Evolutionary conservation across 2,797 vertebrate genomes (phyloP), one percentile per base, ranked within the genome.

Genomic region (Brachyrhaphis roseni): DNA sequence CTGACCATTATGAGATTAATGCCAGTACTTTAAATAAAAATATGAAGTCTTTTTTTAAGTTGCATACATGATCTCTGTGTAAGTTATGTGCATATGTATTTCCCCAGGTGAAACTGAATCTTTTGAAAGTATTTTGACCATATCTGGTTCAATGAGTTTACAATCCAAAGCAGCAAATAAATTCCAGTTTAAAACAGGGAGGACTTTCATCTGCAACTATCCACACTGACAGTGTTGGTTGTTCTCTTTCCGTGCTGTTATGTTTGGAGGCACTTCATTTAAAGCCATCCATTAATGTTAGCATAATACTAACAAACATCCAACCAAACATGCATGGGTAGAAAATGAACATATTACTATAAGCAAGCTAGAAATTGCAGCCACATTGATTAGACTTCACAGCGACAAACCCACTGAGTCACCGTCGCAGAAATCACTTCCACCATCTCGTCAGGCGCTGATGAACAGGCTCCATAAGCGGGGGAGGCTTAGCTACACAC

Each of bases 401-500:
- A 55, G 41, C 31, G 34, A 79, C 10, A 68, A 78, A 78, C 31
- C 62, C 51, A 59, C 64, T 68, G 47, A 78, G 81, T 84, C 62
- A 73, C 72, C 80, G 81, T 31, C 74, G 82, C 36, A 85, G 18
- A 79, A 84, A 90, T 80, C 55, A 83, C 80, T 84, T 77, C 89
- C 83, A 90, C 84, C 88, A 84, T 86, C 78, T 88, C 77, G 78
- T 4, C 74, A 78, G 80, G 89, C 78, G 74, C 86, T 78, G 80
- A 71, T 84, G 74, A 76, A 64, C 78, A 82, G 82, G 82, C 78
- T 89, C 72, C 80, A 75, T 75, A 81, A 68, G 85, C 85, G 82
- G 88, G 86, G 88, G 86, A 86, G 85, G 86, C 85, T 89, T 80
- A 82, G 88, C 89, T 82, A 31, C 78, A 79, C 43, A 55, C 78